A percentile compares a stretch with the other conserved stretches of the same genome.
phyloP scores from a whole-genome alignment of 2,888 invertebrate species.

The Myopa tessellatipennis region DNA sequence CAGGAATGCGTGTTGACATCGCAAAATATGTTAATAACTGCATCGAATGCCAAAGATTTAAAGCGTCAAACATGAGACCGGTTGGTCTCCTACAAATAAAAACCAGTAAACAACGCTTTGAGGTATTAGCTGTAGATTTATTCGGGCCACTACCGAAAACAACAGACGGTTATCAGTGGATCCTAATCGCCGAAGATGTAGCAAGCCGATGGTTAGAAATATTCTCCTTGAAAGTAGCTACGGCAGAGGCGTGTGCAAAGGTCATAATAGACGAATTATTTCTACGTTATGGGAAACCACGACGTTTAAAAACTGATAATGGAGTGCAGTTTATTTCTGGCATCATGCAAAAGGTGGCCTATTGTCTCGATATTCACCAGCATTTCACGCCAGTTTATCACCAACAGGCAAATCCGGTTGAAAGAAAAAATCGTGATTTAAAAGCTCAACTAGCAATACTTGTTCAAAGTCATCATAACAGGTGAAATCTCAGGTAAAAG shows the following conservation, averaged over 20 bases:
- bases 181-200: too few relatives aligned
- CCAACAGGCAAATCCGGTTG: too few relatives aligned
- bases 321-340: too few relatives aligned
- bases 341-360: too few relatives aligned
- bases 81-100: not conserved
- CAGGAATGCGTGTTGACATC: not conserved
- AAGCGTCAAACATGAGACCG: not conserved
- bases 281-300: not conserved
- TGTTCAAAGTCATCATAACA: too few relatives aligned
- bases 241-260: not conserved
- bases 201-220: too few relatives aligned
- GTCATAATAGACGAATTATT: not conserved
- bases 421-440: too few relatives aligned
- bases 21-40: not conserved
- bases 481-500: too few relatives aligned
- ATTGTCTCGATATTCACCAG: too few relatives aligned
- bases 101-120: not conserved
- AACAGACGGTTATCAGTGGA: not conserved
- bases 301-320: not conserved
- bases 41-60: slow-evolving; percentile 16
- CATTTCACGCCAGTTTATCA: too few relatives aligned
- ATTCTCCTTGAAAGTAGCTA: not conserved
- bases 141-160: not conserved
- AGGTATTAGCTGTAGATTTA: not conserved
- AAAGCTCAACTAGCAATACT: too few relatives aligned